Conservation (phyloP, 2,113 vertebrate species). For the Scomber colias region DNA sequence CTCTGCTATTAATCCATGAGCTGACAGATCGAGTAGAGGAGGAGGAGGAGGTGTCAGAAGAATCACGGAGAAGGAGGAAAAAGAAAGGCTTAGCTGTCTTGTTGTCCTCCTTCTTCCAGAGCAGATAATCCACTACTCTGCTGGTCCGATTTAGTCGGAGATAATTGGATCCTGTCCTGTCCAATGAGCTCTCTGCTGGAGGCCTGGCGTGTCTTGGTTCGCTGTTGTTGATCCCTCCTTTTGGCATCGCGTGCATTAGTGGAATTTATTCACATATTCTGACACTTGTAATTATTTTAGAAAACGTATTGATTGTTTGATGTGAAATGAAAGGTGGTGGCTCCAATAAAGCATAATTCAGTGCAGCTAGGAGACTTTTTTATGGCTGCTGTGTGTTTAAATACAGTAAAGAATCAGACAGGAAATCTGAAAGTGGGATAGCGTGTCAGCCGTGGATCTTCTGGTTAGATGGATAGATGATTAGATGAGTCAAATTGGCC, state of each 20-base stretch:
- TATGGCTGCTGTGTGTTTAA: neutral
- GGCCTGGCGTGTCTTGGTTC: constrained; percentile 40
- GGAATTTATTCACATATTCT: constrained; percentile 60
- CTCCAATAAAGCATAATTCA: neutral
- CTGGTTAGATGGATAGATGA: neutral
- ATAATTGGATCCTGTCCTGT: constrained; percentile 71
- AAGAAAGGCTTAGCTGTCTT: constrained; percentile 27
- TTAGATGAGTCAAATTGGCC: too few relatives aligned
- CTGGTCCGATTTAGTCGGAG: constrained; percentile 59
- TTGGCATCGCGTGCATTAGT: constrained; percentile 62
- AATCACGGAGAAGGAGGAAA: neutral
- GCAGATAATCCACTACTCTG: constrained; percentile 62
- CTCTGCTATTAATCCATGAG: neutral
- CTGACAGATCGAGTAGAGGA: neutral
- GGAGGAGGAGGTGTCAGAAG: neutral
- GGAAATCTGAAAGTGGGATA: neutral
- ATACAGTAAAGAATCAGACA: neutral
- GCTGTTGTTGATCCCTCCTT: constrained; percentile 35
- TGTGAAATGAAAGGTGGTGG: neutral
- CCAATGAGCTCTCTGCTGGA: constrained; percentile 59
- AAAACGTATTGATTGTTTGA: constrained; percentile 15
- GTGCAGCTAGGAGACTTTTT: neutral
- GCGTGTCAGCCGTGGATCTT: neutral
- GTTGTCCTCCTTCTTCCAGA: constrained; percentile 16
- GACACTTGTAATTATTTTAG: constrained; percentile 44